These are phyloP conservation scores for Mus caroli DNA, from an alignment of 2,797 vertebrate species.

Conservation along the genomic window DNA sequence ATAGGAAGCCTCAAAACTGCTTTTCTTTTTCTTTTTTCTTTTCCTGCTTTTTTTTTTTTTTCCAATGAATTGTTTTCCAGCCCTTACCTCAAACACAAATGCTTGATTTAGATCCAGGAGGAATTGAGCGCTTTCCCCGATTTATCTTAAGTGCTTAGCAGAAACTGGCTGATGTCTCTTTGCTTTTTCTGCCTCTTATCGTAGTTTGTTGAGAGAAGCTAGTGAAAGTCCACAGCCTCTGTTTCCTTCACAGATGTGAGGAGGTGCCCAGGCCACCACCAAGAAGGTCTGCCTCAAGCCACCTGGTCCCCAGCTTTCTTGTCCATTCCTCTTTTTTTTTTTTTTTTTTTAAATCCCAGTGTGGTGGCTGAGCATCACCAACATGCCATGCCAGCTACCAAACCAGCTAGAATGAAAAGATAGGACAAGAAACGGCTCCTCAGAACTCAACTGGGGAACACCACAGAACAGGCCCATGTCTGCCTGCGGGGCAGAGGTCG, in stretches of 20 bases:
- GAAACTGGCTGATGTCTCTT: not conserved
- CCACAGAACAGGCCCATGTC: not conserved
- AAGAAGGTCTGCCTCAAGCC: not conserved
- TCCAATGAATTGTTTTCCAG: slow-evolving; percentile 19
- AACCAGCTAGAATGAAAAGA: not conserved
- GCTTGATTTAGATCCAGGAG: not conserved
- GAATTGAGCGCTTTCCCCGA: not conserved
- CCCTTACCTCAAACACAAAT: not conserved
- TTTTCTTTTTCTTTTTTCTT: not conserved
- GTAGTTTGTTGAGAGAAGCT: not conserved
- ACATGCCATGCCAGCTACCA: not conserved
- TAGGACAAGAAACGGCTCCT: not conserved
- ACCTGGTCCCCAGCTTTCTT: not conserved
- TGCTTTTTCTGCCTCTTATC: not conserved
- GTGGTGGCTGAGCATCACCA: not conserved
- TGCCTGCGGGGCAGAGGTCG: not conserved
- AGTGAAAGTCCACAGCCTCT: not conserved
- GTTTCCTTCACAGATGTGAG: not conserved
- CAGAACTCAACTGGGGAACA: not conserved
- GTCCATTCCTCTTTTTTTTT: not conserved
- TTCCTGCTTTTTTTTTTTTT: too few relatives aligned
- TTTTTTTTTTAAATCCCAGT: not conserved
- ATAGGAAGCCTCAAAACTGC: not conserved
- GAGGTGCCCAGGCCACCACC: not conserved
- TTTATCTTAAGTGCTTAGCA: not conserved